These are phyloP conservation scores for Zosterops hypoxanthus DNA, from an alignment of 2,113 vertebrate genomes.

Conservation along the genomic window DNA sequence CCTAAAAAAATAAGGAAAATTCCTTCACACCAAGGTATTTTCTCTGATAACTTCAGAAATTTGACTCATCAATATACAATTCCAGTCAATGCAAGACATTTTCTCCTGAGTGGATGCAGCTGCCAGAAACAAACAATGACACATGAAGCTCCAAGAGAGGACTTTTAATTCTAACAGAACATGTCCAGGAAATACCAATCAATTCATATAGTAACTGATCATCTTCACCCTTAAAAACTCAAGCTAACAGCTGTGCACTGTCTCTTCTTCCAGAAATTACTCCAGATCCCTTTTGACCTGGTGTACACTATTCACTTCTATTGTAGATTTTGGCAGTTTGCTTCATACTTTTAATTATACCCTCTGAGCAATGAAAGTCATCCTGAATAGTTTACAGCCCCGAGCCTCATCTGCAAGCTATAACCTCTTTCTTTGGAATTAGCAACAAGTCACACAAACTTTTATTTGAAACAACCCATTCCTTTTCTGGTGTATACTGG, in stretches of 20 bases:
- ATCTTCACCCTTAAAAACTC: constrained; percentile 64
- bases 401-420: neutral
- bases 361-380: constrained; percentile 36
- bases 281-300: constrained; percentile 69
- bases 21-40: neutral
- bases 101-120: neutral
- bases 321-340: constrained; percentile 65
- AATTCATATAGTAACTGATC: constrained; percentile 67
- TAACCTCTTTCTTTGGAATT: neutral
- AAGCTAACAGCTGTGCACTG: constrained; percentile 65
- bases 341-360: constrained; percentile 56
- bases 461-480: constrained; percentile 61
- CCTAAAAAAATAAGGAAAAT: neutral
- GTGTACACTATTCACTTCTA: constrained; percentile 38
- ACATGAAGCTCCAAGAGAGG: constrained; percentile 16
- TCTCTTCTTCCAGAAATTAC: constrained; percentile 62
- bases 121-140: constrained; percentile 24
- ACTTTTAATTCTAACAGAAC: constrained; percentile 19
- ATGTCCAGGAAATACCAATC: constrained; percentile 71
- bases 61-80: neutral
- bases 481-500: constrained; percentile 40
- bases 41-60: neutral
- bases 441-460: constrained; percentile 42
- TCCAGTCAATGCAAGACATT: neutral
- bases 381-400: constrained; percentile 10